Percentiles rank a stretch among this genome's conserved stretches.
phyloP scores from a whole-genome alignment of 2,113 vertebrate species.

The Glaucidium brasilianum region DNA sequence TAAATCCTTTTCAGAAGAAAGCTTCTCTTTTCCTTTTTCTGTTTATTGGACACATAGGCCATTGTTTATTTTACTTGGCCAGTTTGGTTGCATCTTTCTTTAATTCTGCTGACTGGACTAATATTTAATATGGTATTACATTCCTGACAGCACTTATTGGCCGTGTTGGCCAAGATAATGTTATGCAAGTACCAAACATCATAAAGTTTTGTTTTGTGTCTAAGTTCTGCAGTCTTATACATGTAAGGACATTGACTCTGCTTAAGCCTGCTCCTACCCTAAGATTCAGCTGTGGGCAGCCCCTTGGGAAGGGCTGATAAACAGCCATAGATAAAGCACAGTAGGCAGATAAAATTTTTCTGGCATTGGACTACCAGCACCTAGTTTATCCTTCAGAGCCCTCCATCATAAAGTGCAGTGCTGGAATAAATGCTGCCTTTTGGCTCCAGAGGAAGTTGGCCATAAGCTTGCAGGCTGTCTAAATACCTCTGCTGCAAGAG shows the following conservation, averaged over 20 bases:
- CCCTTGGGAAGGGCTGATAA: neutral
- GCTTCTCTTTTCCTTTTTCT: neutral
- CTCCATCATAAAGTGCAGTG: neutral
- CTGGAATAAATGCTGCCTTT: neutral
- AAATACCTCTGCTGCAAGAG: neutral
- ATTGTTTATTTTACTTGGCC: neutral
- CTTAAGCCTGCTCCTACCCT: neutral
- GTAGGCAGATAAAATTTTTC: neutral
- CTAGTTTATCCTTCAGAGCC: neutral
- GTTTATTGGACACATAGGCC: neutral
- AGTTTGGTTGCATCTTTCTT: neutral
- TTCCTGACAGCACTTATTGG: neutral
- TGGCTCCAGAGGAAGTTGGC: neutral
- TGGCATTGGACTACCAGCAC: neutral
- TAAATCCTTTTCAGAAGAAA: neutral
- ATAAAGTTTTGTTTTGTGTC: neutral
- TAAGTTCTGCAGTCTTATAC: neutral
- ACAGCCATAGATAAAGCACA: neutral
- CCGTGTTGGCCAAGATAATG: neutral
- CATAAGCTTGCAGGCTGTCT: neutral
- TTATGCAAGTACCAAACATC: neutral
- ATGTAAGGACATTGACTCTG: neutral
- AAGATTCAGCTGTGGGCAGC: neutral
- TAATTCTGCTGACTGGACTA: neutral
- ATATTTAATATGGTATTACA: neutral